Conservation (phyloP, 2,113 vertebrate genomes). For the Cyprinus carpio region DNA sequence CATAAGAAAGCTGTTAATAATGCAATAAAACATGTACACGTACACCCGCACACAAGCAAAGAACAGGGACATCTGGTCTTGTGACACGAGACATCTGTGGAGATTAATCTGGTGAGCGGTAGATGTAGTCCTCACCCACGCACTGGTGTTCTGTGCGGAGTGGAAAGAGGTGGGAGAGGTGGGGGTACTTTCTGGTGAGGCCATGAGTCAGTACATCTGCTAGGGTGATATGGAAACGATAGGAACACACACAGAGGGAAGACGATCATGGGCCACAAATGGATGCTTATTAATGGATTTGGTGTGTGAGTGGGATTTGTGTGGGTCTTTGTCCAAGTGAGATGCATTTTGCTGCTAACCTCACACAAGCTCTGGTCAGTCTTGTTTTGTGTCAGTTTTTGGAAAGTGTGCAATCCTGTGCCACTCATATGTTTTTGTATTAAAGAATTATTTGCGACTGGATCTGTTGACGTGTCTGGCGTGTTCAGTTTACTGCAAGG, state of each 20-base stretch:
- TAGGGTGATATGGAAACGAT: constrained; percentile 46
- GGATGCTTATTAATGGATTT: constrained; percentile 57
- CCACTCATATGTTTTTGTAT: neutral
- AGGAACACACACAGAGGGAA: constrained; percentile 58
- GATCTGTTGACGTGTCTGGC: neutral
- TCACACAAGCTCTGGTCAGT: neutral
- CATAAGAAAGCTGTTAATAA: constrained; percentile 48
- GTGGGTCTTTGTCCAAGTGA: constrained; percentile 31
- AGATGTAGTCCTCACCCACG: constrained; percentile 50
- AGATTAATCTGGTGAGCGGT: constrained; percentile 61
- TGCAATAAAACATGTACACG: constrained; percentile 44
- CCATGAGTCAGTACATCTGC: constrained; percentile 62
- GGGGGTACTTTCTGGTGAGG: constrained; percentile 59
- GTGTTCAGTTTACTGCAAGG: too few relatives aligned
- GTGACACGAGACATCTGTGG: constrained; percentile 53
- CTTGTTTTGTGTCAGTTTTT: neutral
- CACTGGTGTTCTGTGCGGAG: constrained; percentile 26
- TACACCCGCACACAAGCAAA: constrained; percentile 40
- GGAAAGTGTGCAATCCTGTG: neutral
- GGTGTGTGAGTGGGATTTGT: constrained; percentile 28
- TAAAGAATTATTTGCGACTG: neutral
- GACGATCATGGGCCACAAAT: constrained; percentile 54
- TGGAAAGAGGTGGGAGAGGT: constrained; percentile 12
- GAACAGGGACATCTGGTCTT: constrained; percentile 59
- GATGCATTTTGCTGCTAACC: constrained; percentile 3